Evolutionary conservation across 1,140 invertebrate species (phyloP).

Genomic region (Dinoponera quadriceps): DNA sequence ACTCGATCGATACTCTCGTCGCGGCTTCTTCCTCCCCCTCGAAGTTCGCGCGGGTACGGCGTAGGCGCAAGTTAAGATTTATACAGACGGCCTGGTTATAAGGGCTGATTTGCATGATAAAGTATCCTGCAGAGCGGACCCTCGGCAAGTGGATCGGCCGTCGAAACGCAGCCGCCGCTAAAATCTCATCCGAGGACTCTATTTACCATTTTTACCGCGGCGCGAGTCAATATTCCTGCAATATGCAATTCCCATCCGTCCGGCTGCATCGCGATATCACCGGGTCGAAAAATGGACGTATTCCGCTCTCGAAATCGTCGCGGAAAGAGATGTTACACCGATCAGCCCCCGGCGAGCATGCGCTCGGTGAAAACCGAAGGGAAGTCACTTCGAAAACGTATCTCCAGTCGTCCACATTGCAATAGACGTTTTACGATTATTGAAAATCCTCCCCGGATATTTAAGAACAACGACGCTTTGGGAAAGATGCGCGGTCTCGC

Average conservation of each 20-base stretch:
- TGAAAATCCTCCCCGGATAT: neutral
- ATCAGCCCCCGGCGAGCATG: neutral
- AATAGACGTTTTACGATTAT: neutral
- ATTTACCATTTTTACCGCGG: constrained; percentile 65
- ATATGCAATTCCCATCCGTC: constrained; percentile 4
- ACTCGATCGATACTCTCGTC: constrained; percentile 45
- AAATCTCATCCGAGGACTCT: constrained; percentile 52
- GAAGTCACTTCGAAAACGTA: neutral
- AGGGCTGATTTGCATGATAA: constrained; percentile 71
- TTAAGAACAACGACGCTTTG: neutral
- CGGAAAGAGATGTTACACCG: neutral
- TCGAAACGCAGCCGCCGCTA: constrained; percentile 40
- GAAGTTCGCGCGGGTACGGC: constrained; percentile 30
- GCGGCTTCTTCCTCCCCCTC: constrained; percentile 6
- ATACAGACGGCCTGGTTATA: constrained; percentile 40
- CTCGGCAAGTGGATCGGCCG: constrained; percentile 55
- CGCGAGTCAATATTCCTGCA: constrained; percentile 22
- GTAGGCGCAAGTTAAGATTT: constrained; percentile 61
- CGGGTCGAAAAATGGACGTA: neutral
- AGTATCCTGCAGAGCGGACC: constrained; percentile 40
- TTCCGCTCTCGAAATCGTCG: neutral
- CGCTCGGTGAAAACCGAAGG: neutral
- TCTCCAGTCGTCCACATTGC: neutral
- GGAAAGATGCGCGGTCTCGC: neutral
- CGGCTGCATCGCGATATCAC: neutral